Evolutionary conservation across 1,140 invertebrate genomes (phyloP).

Genomic region (Dysdera silvatica): DNA sequence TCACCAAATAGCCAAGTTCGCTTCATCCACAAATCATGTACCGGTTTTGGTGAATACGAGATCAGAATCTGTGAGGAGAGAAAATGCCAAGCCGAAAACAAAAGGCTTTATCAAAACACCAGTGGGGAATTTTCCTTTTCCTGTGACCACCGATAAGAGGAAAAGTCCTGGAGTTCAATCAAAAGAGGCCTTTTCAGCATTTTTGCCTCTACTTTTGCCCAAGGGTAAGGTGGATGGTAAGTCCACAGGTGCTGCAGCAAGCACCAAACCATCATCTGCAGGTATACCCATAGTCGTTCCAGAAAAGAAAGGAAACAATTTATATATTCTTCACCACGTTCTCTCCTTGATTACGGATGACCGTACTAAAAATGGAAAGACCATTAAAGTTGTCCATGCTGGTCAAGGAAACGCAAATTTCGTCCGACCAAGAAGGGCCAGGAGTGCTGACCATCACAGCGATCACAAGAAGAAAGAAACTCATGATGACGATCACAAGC

Average conservation of each 20-base stretch:
- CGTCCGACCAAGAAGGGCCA: neutral
- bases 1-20: neutral
- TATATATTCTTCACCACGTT: constrained; percentile 1
- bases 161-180: neutral
- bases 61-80: neutral
- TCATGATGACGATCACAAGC: constrained; percentile 1
- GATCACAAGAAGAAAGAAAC: neutral
- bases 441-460: constrained; percentile 8
- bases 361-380: neutral
- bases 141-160: neutral
- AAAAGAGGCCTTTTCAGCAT: neutral
- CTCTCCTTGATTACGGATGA: neutral
- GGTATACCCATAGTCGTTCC: constrained; percentile 5
- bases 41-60: constrained; percentile 1
- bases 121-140: neutral
- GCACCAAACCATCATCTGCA: neutral
- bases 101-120: neutral
- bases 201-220: neutral
- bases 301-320: neutral
- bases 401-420: neutral
- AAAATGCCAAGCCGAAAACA: neutral
- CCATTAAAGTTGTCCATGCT: neutral
- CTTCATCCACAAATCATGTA: neutral
- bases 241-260: neutral
- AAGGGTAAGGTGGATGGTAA: too few relatives aligned